Base-by-base conservation (phyloP, 2,888 invertebrate genomes). In the Liodrosophila aerea region DNA sequence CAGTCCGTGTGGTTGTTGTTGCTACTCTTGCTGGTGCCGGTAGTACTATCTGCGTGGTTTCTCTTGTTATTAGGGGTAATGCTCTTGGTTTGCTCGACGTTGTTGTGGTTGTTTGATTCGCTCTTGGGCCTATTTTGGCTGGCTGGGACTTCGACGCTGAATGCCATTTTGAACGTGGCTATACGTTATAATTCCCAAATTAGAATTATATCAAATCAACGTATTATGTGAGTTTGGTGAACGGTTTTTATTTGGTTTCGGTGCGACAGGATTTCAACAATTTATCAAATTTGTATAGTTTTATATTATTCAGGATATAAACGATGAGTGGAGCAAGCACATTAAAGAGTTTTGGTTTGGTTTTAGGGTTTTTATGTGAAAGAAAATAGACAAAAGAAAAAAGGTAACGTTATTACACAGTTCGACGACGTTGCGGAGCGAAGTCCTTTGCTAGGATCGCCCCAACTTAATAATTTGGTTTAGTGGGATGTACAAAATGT, bases 121-220 rank as follows among this genome's bases (percentile, higher is more conserved):
- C 75, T 75, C 60, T 83, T 71, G 69, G 87, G 80, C 88, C 88
- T 61, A 62, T 75, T 65, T 71, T 80, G 87, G 88, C 87, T 86
- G 61, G 83, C 65, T 74, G 82, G 80, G 80, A 65, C 47, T 76
- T 84, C 82, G 74, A 78, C 82, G 72, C 62, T 85, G 87, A 86
- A 87, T 86, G 87, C 88, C 88, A 88, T 88, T 85, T 88, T 88
- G 88, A 88, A 86, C 86, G 85, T 46, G 88, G 86, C 88, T 88
- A 40, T 39, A 74, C 15, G 45, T 47, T 39, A 37, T 45, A 76
- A 73, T 71, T 58, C 44, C 9, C 16, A 13, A 64, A 51, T 41
- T 15, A 47, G 41, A 29, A 39, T 7, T 7, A 34, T 36, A 18
- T 40, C 16, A 41, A 41, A 41, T 46, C 30, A 3, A 37, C 44